phyloP scores from a whole-genome alignment of 1,140 invertebrate species.

The Drosophila watanabei region DNA sequence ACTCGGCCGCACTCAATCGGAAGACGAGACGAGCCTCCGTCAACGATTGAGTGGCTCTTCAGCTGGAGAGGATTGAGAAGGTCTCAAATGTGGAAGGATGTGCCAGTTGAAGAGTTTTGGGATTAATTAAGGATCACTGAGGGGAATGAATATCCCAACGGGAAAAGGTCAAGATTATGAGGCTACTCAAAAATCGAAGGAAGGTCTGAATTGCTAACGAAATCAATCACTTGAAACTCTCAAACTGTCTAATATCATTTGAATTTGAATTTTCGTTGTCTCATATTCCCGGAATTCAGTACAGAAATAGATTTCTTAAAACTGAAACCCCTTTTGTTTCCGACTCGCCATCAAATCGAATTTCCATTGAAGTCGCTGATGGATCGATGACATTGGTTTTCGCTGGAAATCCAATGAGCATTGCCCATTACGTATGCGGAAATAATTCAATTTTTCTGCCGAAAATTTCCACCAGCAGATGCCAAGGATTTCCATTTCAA shows the following conservation, averaged over 20 bases:
- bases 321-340: not conserved
- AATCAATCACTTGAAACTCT: slow-evolving; percentile 6
- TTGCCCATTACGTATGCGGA: slow-evolving; percentile 32
- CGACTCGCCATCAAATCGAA: not conserved
- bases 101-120: slow-evolving; percentile 35
- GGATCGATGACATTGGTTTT: slow-evolving; percentile 31
- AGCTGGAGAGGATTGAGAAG: slow-evolving; percentile 23
- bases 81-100: slow-evolving; percentile 17
- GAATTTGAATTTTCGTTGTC: not conserved
- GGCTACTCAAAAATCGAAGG: slow-evolving; percentile 7
- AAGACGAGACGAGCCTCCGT: slow-evolving; percentile 41
- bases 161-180: slow-evolving; percentile 20
- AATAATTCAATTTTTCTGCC: slow-evolving; percentile 38
- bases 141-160: no score
- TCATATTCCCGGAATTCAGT: not conserved
- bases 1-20: slow-evolving; percentile 61
- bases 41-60: slow-evolving; percentile 52
- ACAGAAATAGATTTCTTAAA: not conserved
- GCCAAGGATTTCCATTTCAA: slow-evolving; percentile 40
- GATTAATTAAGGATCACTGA: slow-evolving; percentile 41
- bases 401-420: slow-evolving; percentile 14
- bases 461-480: slow-evolving; percentile 25
- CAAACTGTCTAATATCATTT: not conserved
- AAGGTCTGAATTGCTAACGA: not conserved
- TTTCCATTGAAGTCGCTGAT: slow-evolving; percentile 6